A percentile compares a stretch with the other conserved stretches of the same genome.
These are phyloP conservation scores for Stenurella melanura DNA, from an alignment of 2,888 invertebrate species.

Conservation along the genomic window DNA sequence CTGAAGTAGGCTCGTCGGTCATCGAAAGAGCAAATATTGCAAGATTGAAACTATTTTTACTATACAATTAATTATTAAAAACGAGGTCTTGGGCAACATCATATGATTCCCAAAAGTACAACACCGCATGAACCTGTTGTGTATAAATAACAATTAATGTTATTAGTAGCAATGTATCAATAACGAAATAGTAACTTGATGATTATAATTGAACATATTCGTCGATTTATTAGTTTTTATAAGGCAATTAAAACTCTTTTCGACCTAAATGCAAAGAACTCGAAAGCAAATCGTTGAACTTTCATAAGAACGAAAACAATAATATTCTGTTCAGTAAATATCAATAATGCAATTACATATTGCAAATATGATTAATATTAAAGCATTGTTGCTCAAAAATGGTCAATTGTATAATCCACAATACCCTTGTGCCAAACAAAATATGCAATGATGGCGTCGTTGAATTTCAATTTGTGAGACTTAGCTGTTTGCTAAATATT, in stretches of 20 bases:
- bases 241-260: neutral
- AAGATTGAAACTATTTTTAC: too few relatives aligned
- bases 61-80: too few relatives aligned
- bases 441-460: neutral
- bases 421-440: neutral
- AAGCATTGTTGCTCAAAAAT: neutral
- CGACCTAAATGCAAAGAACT: neutral
- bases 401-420: neutral
- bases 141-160: too few relatives aligned
- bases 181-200: too few relatives aligned
- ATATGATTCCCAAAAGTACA: too few relatives aligned
- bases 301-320: neutral
- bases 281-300: neutral
- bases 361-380: neutral
- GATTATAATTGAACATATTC: neutral
- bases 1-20: too few relatives aligned
- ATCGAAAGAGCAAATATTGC: too few relatives aligned
- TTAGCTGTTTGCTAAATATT: too few relatives aligned
- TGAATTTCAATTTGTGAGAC: too few relatives aligned
- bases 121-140: too few relatives aligned
- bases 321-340: neutral
- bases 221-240: neutral
- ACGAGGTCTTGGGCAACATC: too few relatives aligned
- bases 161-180: too few relatives aligned
- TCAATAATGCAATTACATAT: neutral